phyloP scores from a whole-genome alignment of 2,113 vertebrate genomes.

The Sinocyclocheilus anshuiensis region DNA sequence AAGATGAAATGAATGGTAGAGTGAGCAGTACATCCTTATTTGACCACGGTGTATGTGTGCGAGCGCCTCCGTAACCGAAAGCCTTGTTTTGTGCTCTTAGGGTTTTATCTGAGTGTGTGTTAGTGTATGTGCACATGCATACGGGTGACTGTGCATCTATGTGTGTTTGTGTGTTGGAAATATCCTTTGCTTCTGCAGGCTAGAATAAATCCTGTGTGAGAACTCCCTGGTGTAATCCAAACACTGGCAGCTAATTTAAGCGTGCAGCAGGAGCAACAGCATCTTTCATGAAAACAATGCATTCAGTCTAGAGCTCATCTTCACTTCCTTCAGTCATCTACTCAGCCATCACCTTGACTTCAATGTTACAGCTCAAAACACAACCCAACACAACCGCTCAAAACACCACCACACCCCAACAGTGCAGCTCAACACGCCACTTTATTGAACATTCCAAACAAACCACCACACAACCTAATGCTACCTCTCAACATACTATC shows the following conservation, averaged over 20 bases:
- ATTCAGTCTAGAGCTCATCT: constrained; percentile 44
- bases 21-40: constrained; percentile 24
- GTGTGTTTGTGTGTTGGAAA: constrained; percentile 59
- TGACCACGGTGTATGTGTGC: constrained; percentile 31
- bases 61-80: background rate
- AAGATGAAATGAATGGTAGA: constrained; percentile 21
- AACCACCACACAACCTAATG: background rate
- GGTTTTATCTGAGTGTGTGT: constrained; percentile 20
- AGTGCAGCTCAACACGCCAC: background rate
- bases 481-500: background rate
- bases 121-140: constrained; percentile 28
- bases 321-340: constrained; percentile 19
- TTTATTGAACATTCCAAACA: background rate
- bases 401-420: background rate
- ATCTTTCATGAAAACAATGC: constrained; percentile 75
- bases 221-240: constrained; percentile 78
- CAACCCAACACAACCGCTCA: background rate
- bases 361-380: background rate
- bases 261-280: constrained; percentile 71
- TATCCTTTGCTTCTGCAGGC: constrained; percentile 65
- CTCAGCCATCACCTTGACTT: constrained; percentile 16
- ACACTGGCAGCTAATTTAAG: constrained; percentile 81
- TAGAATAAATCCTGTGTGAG: constrained; percentile 73
- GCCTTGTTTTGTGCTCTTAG: constrained; percentile 24
- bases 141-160: constrained; percentile 32